Base-by-base conservation (phyloP, 2,113 vertebrate species). In the Ceyx cyanopectus region DNA sequence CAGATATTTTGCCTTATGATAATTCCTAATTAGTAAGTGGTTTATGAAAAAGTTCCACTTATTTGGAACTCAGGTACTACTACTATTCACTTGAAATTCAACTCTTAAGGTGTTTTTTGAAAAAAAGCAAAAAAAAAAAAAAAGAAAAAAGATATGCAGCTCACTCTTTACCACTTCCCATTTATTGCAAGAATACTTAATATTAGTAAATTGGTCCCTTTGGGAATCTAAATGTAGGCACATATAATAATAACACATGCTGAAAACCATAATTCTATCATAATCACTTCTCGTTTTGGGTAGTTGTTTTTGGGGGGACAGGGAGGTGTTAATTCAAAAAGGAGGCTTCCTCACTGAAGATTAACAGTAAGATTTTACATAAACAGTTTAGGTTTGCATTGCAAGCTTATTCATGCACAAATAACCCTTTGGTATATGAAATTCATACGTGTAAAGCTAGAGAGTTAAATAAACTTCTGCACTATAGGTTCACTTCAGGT, bases 201-300 rank as follows among this genome's bases (percentile, higher is more conserved):
- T 97, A 97, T 97, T 98, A 97, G 96, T 92, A 98, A 98, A 98
- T 98, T 98, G 97, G 97, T 97, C 97, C 97, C 98, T 98, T 96
- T 96, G 98, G 97, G 98, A 97, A 97, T 97, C 96, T 96, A 96
- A 97, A 97, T 94, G 95, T 95, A 97, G 96, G 93, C 77, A 82
- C 90, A 97, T 67, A 46, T 95, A 97, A 97, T 93, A 95, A 93
- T 86, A 95, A 93, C 85, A 85, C 90, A 93, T 11, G 26, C 96
- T 95, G 87, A 97, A 97, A 98, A 95, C 90, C 56, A 54, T 96
- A 97, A 96, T 97, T 97, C 97, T 97, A 87, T 97, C 93, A 90
- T 98, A 97, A 98, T 97, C 89, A 90, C 90, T 85, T 97, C 97
- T 96, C 95, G 87, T 97, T 97, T 94, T 3, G 21, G 6, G 4